phyloP scores from a whole-genome alignment of 2,113 vertebrate genomes.

The Phylloscopus trochiloides region DNA sequence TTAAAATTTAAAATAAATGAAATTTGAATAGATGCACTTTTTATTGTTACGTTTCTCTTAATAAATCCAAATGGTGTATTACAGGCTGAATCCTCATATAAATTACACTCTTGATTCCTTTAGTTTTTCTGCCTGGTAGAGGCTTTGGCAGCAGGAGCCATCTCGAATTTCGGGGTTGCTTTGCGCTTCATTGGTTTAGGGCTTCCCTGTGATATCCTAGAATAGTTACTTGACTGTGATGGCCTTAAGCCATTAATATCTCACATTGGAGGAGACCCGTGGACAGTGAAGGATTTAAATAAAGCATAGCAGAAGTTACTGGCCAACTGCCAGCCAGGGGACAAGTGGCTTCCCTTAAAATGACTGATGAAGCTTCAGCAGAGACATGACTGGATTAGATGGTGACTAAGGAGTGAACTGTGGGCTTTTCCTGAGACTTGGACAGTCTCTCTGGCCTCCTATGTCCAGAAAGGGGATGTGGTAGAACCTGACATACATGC shows the following conservation, averaged over 20 bases:
- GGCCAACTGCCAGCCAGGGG: slow-evolving; percentile 21
- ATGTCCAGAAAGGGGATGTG: neutral
- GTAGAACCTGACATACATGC: neutral
- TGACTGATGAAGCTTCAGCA: slow-evolving; percentile 30
- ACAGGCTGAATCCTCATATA: neutral
- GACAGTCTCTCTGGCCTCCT: neutral
- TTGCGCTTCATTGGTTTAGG: neutral
- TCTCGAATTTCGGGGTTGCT: neutral
- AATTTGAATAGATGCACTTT: neutral
- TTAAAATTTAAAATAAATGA: fast-evolving
- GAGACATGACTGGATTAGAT: slow-evolving; percentile 19
- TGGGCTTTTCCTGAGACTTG: neutral
- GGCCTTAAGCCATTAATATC: slow-evolving; percentile 38
- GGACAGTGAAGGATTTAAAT: slow-evolving; percentile 42
- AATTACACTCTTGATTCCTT: neutral
- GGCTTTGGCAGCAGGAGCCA: neutral
- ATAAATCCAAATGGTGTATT: neutral
- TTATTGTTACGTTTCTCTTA: neutral
- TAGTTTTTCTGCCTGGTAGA: neutral
- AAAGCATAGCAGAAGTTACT: slow-evolving; percentile 14
- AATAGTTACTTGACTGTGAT: slow-evolving; percentile 37
- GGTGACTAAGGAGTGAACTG: slow-evolving; percentile 10
- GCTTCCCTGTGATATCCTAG: slow-evolving; percentile 33
- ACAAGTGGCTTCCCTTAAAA: slow-evolving; percentile 48
- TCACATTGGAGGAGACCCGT: neutral